Evolutionary conservation across 2,797 vertebrate species (phyloP).

Genomic region (Eutrigla gurnardus): DNA sequence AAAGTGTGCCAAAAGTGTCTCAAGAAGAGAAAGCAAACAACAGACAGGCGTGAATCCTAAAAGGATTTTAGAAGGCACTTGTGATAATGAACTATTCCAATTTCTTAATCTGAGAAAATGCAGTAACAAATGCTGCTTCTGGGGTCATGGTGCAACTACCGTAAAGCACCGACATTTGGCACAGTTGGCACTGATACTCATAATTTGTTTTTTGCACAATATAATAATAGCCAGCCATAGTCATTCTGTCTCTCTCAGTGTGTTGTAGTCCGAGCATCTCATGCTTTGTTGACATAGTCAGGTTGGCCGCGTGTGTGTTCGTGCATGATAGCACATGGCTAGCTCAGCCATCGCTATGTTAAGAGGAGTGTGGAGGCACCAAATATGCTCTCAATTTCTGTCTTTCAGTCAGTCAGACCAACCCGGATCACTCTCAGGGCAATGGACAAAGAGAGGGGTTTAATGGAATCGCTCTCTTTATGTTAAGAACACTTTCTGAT

Average conservation of each 20-base stretch:
- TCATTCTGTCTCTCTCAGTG: too few relatives aligned
- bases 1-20: constrained; percentile 39
- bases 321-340: too few relatives aligned
- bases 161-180: too few relatives aligned
- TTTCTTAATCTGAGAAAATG: constrained; percentile 18
- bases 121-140: constrained; percentile 1
- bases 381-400: neutral
- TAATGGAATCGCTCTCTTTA: constrained; percentile 30
- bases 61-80: neutral
- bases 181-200: too few relatives aligned
- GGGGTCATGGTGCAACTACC: too few relatives aligned
- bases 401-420: constrained; percentile 1
- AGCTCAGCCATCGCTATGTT: neutral
- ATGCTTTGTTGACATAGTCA: too few relatives aligned
- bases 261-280: too few relatives aligned
- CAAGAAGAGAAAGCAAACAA: constrained; percentile 15
- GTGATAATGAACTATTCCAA: neutral
- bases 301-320: too few relatives aligned
- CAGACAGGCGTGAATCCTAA: neutral
- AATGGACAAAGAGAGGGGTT: constrained; percentile 24
- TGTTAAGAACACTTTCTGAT: constrained; percentile 31
- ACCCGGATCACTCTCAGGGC: constrained; percentile 3
- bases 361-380: neutral
- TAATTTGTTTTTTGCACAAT: too few relatives aligned
- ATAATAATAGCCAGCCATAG: too few relatives aligned